Evolutionary conservation across 37 sponge, comb jelly and placozoan species (phyloP).

Genomic region (Ianthella basta): DNA sequence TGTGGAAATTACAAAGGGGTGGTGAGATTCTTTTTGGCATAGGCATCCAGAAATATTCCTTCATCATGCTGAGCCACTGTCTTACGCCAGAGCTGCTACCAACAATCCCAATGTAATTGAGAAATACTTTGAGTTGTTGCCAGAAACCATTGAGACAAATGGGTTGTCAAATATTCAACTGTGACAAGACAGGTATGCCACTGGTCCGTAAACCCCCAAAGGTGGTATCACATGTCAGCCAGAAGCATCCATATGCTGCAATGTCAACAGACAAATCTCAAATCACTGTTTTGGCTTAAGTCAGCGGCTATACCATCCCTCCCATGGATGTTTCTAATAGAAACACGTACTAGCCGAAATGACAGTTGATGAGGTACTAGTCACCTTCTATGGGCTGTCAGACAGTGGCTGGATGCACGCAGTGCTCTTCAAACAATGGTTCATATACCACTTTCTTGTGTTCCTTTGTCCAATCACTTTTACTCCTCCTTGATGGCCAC

Average conservation of each 20-base stretch:
- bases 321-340: neutral
- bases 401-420: slow-evolving; percentile 17
- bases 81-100: neutral
- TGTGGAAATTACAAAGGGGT: neutral
- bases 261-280: neutral
- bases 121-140: neutral
- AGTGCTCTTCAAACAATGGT: neutral
- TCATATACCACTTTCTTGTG: slow-evolving; percentile 7
- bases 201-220: neutral
- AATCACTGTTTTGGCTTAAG: slow-evolving; percentile 2
- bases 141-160: neutral
- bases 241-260: neutral
- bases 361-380: slow-evolving; percentile 20
- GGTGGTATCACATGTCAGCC: neutral
- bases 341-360: neutral
- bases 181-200: slow-evolving; percentile 2
- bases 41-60: neutral
- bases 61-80: neutral
- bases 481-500: slow-evolving; percentile 37
- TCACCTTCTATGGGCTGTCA: neutral
- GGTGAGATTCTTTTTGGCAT: neutral
- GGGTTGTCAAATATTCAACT: neutral
- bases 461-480: slow-evolving; percentile 7
- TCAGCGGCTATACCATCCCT: neutral
- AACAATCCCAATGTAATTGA: slow-evolving; percentile 1